These are phyloP conservation scores for Numida meleagris DNA, from an alignment of 2,113 vertebrate species.

Conservation along the genomic window DNA sequence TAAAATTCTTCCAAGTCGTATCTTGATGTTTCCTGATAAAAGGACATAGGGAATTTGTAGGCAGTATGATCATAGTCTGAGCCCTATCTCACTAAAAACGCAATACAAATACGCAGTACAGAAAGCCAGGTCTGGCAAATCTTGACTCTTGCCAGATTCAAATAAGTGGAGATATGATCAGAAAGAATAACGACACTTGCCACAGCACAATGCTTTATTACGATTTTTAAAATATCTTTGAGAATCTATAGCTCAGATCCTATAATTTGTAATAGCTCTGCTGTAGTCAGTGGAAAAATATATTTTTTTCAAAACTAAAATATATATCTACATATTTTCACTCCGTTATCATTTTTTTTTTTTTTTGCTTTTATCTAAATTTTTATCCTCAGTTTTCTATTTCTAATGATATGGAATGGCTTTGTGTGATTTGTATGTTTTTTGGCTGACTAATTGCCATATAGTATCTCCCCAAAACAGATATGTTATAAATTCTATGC, in stretches of 20 bases:
- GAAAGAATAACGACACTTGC: background rate
- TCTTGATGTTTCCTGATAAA: background rate
- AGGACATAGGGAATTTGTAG: background rate
- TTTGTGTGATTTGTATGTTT: background rate
- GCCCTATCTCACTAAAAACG: background rate
- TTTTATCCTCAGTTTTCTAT: background rate
- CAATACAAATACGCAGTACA: fast-evolving
- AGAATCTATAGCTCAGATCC: background rate
- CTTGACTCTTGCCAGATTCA: background rate
- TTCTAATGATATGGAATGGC: background rate
- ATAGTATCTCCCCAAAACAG: background rate
- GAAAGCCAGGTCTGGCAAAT: background rate
- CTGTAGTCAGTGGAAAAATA: background rate
- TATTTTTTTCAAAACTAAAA: background rate
- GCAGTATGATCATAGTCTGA: background rate
- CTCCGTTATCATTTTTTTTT: background rate
- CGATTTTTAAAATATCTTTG: background rate
- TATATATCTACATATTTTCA: background rate
- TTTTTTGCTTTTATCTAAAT: background rate
- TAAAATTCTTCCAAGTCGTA: background rate
- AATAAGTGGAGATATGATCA: background rate
- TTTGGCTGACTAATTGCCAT: background rate
- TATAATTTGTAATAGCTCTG: background rate
- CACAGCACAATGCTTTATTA: background rate
- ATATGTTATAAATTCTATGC: background rate